A percentile compares a stretch with the other conserved stretches of the same genome.
Conservation (phyloP, 2,113 vertebrate species). For the Cisticola juncidis region DNA sequence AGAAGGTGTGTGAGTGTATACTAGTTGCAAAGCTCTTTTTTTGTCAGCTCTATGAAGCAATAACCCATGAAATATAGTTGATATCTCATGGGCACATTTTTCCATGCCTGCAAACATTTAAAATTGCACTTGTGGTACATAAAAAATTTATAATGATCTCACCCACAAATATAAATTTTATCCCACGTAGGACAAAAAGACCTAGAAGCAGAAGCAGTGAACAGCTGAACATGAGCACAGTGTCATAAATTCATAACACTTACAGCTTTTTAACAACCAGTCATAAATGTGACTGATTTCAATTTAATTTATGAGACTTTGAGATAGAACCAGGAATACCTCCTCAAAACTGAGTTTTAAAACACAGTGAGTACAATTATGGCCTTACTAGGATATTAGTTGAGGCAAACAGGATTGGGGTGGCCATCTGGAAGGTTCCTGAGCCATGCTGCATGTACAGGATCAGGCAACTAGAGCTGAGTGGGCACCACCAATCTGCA, state of each 20-base stretch:
- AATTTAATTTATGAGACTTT: slow-evolving; percentile 70
- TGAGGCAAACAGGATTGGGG: not conserved
- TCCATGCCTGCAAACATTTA: slow-evolving; percentile 70
- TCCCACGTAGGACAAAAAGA: slow-evolving; percentile 58
- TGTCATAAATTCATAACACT: slow-evolving; percentile 71
- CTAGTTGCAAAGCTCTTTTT: slow-evolving; percentile 50
- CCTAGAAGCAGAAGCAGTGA: slow-evolving; percentile 63
- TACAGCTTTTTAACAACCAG: slow-evolving; percentile 67
- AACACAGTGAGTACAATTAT: not conserved
- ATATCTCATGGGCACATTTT: slow-evolving; percentile 65
- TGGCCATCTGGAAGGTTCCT: not conserved
- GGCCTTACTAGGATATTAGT: not conserved
- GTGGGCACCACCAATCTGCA: not conserved
- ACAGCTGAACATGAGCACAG: slow-evolving; percentile 65
- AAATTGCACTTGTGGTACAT: slow-evolving; percentile 71
- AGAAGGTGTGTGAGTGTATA: slow-evolving; percentile 17
- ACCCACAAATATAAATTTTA: slow-evolving; percentile 74
- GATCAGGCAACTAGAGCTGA: not conserved
- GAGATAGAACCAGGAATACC: slow-evolving; percentile 50
- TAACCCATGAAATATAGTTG: slow-evolving; percentile 59
- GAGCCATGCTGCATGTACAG: not conserved
- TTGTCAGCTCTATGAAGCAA: slow-evolving; percentile 41
- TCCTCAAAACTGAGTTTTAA: slow-evolving; percentile 48
- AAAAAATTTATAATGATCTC: slow-evolving; percentile 77
- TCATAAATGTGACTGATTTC: slow-evolving; percentile 71